phyloP scores from a whole-genome alignment of 2,113 vertebrate genomes.

The Salvator merianae region DNA sequence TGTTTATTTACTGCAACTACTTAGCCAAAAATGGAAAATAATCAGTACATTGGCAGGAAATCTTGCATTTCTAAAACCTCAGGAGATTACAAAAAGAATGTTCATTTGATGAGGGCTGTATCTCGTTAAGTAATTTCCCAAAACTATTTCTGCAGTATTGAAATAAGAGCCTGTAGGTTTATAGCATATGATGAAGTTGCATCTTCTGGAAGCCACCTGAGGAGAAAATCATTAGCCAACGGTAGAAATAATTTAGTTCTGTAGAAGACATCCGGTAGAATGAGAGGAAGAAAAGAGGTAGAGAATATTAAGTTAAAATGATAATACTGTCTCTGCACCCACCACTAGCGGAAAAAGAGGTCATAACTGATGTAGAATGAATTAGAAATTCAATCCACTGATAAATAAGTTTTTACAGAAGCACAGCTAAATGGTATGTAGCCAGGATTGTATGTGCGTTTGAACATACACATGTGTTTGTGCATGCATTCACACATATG shows the following conservation, averaged over 20 bases:
- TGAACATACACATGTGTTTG: too few relatives aligned
- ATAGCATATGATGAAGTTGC: background rate
- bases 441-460: too few relatives aligned
- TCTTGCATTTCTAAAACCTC: conserved; percentile 18
- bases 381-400: background rate
- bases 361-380: background rate
- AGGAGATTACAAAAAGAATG: conserved; percentile 47
- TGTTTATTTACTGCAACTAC: conserved; percentile 43
- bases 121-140: conserved; percentile 42
- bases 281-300: background rate
- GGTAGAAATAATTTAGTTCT: background rate
- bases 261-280: background rate
- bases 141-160: conserved; percentile 36
- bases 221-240: conserved; percentile 20
- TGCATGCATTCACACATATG: too few relatives aligned
- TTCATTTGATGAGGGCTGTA: conserved; percentile 41
- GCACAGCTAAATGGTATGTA: too few relatives aligned
- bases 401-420: too few relatives aligned
- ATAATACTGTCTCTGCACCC: background rate
- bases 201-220: conserved; percentile 11
- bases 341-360: background rate
- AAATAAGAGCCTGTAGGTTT: background rate
- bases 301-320: background rate
- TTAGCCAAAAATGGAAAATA: conserved; percentile 37
- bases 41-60: conserved; percentile 45